These are phyloP conservation scores for Physeter macrocephalus DNA, from an alignment of 2,113 vertebrate genomes.

Conservation along the genomic window DNA sequence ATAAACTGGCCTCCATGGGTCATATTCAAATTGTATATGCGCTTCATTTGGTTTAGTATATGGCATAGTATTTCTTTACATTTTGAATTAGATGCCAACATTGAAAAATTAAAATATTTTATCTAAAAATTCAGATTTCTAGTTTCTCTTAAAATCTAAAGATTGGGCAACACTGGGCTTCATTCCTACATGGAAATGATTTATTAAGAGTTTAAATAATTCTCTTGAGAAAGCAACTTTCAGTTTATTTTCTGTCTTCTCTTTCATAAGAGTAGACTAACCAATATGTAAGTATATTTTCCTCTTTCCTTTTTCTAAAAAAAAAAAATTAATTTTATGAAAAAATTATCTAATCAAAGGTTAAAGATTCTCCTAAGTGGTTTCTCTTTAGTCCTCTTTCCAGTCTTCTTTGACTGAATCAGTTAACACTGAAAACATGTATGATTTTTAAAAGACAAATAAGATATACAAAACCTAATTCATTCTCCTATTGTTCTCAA, in stretches of 20 bases:
- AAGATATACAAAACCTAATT: neutral
- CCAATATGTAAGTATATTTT: neutral
- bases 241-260: neutral
- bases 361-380: neutral
- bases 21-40: neutral
- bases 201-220: neutral
- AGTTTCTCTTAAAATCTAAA: constrained; percentile 8
- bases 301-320: neutral
- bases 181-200: neutral
- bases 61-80: neutral
- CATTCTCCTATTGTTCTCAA: neutral
- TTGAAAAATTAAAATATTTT: neutral
- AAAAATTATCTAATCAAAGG: constrained; percentile 7
- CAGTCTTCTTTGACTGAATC: neutral
- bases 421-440: neutral
- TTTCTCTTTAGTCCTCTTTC: neutral
- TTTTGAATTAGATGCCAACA: neutral
- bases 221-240: neutral
- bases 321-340: neutral
- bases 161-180: neutral
- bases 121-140: neutral
- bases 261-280: neutral
- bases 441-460: neutral
- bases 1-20: neutral
- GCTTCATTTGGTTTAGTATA: neutral